Evolutionary conservation across 2,797 vertebrate species (phyloP), one percentile per base, ranked within the genome.

Genomic region (Kryptopterus vitreolus): DNA sequence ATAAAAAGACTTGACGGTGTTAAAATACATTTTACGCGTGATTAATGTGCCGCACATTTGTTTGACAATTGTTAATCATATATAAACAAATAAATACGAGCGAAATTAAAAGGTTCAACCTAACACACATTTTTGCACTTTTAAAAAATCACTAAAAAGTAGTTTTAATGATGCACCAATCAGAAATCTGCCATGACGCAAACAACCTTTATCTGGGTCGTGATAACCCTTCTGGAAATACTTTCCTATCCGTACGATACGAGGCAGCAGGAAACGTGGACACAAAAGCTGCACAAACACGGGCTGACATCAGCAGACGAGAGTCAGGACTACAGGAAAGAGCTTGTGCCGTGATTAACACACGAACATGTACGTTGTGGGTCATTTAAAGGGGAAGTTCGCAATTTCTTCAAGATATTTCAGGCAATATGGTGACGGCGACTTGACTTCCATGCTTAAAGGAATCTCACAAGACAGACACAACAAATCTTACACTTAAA

Each of bases 261-360:
- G 75, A 61, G 73, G 16, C 74, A 72, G 76, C 84, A 88, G 89
- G 89, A 91, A 90, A 87, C 46, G 71, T 58, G 66, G 82, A 69
- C 48, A 77, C 73, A 55, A 46, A 78, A 83, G 83, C 79, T 81
- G 77, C 76, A 79, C 68, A 85, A 83, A 86, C 80, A 82, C 69
- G 33, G 35, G 53, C 53, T 76, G 24, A 76, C 55, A 70, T 46
- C 58, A 77, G 33, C 46, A 65, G 59, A 57, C 10, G n/a, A 16
- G 58, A 58, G 62, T 68, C 73, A 78, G 65, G 35, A 57, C 29
- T 38, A 55, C 58, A 46, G 74, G 68, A 74, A 82, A 77, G 63
- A 55, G 53, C 43, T 43, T 52, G 58, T 69, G 52, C 53, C 18
- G 53, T 11, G 71, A 58, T 58, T 43, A 16, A 33, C 18, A 71